Evolutionary conservation across 2,888 invertebrate species (phyloP).

Genomic region (Perizoma flavofasciatum): DNA sequence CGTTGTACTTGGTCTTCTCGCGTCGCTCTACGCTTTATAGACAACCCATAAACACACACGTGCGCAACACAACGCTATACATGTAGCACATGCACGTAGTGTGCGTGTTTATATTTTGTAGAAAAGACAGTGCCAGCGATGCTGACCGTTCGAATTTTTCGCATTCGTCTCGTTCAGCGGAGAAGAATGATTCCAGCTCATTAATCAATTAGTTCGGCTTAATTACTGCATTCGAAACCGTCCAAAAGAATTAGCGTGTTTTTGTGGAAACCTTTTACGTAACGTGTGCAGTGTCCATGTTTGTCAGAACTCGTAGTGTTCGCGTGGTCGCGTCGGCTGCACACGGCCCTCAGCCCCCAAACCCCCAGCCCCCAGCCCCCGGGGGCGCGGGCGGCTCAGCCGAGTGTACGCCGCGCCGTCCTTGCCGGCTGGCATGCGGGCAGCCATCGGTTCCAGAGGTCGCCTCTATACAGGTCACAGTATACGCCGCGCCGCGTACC

Average conservation of each 20-base stretch:
- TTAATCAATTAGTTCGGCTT: conserved; percentile 27
- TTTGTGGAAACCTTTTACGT: conserved; percentile 19
- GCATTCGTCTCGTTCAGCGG: conserved; percentile 26
- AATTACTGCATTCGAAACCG: conserved; percentile 20
- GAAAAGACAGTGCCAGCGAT: conserved; percentile 18
- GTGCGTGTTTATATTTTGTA: conserved; percentile 25
- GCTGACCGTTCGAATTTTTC: conserved; percentile 24
- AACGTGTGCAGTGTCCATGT: conserved; percentile 22
- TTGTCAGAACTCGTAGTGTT: conserved; percentile 18
- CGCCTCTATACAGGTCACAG: conserved; percentile 31
- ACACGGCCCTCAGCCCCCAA: conserved; percentile 6
- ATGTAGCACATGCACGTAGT: neutral
- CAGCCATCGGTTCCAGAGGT: conserved; percentile 38
- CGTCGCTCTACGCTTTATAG: conserved; percentile 26
- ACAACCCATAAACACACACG: conserved; percentile 23
- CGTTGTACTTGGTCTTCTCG: conserved; percentile 60
- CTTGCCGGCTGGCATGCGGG: conserved; percentile 35
- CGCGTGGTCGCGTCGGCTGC: conserved; percentile 17
- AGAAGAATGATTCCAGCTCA: conserved; percentile 26
- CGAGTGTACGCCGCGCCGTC: conserved; percentile 21
- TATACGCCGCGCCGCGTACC: too few species aligned
- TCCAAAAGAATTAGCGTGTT: conserved; percentile 19
- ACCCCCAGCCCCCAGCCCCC: neutral
- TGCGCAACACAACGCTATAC: neutral
- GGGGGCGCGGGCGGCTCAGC: conserved; percentile 6